These are phyloP conservation scores for Rallus limicola DNA, from an alignment of 2,113 vertebrate species.

Conservation along the genomic window DNA sequence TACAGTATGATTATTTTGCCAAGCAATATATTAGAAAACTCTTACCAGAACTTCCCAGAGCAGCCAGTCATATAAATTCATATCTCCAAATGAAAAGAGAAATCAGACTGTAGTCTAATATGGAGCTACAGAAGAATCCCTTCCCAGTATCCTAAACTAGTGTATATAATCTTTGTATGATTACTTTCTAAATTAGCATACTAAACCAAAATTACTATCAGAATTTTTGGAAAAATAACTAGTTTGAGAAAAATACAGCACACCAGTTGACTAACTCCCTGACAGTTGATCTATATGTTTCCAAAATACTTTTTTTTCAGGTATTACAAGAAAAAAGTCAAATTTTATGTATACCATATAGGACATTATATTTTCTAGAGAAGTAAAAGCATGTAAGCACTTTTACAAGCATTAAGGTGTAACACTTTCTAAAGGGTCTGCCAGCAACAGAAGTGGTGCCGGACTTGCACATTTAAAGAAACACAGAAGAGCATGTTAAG, in stretches of 20 bases:
- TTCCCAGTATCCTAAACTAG: background rate
- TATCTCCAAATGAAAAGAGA: background rate
- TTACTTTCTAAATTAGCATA: background rate
- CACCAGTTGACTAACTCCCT: background rate
- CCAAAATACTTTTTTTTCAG: background rate
- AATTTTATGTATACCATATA: background rate
- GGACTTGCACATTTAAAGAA: background rate
- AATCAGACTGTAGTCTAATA: background rate
- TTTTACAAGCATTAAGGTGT: background rate
- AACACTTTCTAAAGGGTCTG: background rate
- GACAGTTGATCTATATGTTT: background rate
- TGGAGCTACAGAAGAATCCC: background rate
- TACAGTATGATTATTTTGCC: constrained; percentile 43
- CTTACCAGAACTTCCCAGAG: constrained; percentile 41
- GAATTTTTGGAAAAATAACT: background rate
- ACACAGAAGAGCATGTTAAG: accelerated
- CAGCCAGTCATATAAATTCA: constrained; percentile 18
- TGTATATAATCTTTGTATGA: background rate
- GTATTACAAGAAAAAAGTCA: background rate
- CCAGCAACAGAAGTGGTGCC: background rate
- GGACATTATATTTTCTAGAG: background rate
- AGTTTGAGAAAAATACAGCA: background rate
- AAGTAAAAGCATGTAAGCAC: background rate
- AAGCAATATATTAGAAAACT: constrained; percentile 49
- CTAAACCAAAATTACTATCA: background rate